phyloP scores from a whole-genome alignment of 2,113 vertebrate species.

The Chiloscyllium plagiosum region DNA sequence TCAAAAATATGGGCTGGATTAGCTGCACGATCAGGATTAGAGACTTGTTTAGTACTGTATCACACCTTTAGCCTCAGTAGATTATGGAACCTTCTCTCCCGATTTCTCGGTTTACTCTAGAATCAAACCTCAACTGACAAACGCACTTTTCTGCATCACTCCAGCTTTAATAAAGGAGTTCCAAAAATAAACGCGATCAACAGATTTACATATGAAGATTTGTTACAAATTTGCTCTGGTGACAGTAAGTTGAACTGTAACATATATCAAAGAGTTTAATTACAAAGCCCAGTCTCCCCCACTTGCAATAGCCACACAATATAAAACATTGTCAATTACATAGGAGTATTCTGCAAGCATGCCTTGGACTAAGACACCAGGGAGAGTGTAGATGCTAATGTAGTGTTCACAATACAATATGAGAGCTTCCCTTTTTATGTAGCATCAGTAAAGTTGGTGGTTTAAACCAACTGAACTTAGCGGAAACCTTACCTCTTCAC shows the following conservation, averaged over 20 bases:
- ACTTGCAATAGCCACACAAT: not conserved
- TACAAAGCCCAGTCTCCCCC: not conserved
- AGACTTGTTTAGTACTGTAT: not conserved
- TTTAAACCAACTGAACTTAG: conserved; percentile 7
- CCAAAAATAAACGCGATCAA: not conserved
- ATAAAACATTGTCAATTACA: not conserved
- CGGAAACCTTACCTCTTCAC: conserved; percentile 24
- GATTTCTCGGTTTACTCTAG: not conserved
- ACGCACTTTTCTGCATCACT: not conserved
- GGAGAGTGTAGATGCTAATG: not conserved
- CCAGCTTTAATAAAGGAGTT: not conserved
- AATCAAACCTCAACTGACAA: not conserved
- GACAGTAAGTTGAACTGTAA: not conserved
- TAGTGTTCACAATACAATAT: too few species aligned
- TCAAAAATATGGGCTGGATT: conserved; percentile 10
- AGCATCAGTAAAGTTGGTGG: not conserved
- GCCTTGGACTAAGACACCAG: not conserved
- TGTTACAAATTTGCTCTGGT: not conserved
- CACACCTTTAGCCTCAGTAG: not conserved
- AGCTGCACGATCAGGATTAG: not conserved
- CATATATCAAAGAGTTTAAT: not conserved
- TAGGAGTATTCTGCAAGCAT: not conserved
- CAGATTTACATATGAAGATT: not conserved
- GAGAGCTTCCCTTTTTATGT: not conserved
- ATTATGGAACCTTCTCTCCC: not conserved